A percentile compares a stretch with the other conserved stretches of the same genome.
phyloP scores from a whole-genome alignment of 2,888 invertebrate genomes.

The Drosophila maculinotata region DNA sequence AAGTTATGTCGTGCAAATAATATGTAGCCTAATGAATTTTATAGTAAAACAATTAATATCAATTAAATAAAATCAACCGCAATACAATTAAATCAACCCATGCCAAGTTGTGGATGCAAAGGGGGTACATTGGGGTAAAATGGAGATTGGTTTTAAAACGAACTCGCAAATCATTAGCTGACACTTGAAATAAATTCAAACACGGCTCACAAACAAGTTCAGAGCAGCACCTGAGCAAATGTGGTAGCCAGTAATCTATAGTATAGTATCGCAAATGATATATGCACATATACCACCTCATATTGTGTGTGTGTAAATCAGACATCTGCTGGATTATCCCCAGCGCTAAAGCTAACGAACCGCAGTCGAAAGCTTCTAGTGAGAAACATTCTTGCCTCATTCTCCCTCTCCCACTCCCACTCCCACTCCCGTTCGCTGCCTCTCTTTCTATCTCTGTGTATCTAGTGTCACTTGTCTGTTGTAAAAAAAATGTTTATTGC shows the following conservation, averaged over 20 bases:
- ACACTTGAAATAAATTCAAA: slow-evolving; percentile 40
- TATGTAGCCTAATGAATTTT: too few relatives aligned
- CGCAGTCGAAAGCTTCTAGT: slow-evolving; percentile 16
- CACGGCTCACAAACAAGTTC: slow-evolving; percentile 36
- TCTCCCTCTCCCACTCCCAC: not conserved
- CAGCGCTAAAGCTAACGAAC: slow-evolving; percentile 18
- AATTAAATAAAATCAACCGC: too few relatives aligned
- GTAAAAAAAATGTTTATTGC: slow-evolving; percentile 80
- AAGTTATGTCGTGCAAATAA: too few relatives aligned
- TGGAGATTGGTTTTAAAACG: slow-evolving; percentile 23
- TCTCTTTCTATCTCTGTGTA: slow-evolving; percentile 5
- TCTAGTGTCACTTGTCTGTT: slow-evolving; percentile 69
- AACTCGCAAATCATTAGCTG: slow-evolving; percentile 57
- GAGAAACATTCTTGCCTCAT: slow-evolving; percentile 4
- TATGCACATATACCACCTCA: slow-evolving; percentile 6
- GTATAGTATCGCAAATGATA: slow-evolving; percentile 8
- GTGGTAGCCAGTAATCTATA: slow-evolving; percentile 12
- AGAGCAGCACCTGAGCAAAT: slow-evolving; percentile 15
- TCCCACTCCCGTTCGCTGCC: not conserved
- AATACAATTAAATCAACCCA: slow-evolving; percentile 18
- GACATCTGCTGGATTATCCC: slow-evolving; percentile 29
- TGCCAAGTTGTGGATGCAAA: not conserved
- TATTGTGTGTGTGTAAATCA: slow-evolving; percentile 56
- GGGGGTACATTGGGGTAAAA: slow-evolving; percentile 4
- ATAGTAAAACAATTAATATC: too few relatives aligned